A percentile compares a stretch with the other conserved stretches of the same genome.
Conservation (phyloP, 2,888 invertebrate species). For the Apamea monoglypha region DNA sequence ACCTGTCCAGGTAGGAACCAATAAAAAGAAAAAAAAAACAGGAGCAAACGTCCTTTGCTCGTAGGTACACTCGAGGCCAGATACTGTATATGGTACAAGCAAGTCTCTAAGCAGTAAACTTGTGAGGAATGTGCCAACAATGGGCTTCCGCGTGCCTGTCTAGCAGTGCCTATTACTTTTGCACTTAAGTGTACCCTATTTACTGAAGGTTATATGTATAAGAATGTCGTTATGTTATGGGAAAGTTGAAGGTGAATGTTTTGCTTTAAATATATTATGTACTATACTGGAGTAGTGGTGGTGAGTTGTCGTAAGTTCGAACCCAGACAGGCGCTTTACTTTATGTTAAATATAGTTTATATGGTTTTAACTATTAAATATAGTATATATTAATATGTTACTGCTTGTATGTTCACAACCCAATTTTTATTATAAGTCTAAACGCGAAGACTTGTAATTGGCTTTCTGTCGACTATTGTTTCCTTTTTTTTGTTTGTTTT, state of each 20-base stretch:
- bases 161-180: slow-evolving; percentile 1
- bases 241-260: not conserved
- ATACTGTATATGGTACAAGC: slow-evolving; percentile 51
- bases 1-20: not conserved
- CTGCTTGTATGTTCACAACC: too few species aligned
- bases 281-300: too few species aligned
- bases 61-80: slow-evolving; percentile 33
- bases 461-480: too few species aligned
- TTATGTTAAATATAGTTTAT: too few species aligned
- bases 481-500: too few species aligned
- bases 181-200: slow-evolving; percentile 25
- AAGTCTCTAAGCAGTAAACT: slow-evolving; percentile 47
- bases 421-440: too few species aligned
- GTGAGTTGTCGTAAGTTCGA: too few species aligned
- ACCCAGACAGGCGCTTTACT: too few species aligned
- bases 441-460: too few species aligned
- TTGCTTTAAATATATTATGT: too few species aligned
- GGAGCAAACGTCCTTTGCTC: slow-evolving; percentile 34
- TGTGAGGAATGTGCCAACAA: slow-evolving; percentile 63
- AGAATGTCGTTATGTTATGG: not conserved
- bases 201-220: not conserved
- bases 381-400: too few species aligned
- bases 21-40: slow-evolving; percentile 8
- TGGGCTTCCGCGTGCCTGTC: slow-evolving; percentile 62
- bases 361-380: too few species aligned